Base-by-base conservation (phyloP, 2,888 invertebrate species). In the Chrysolina haemoptera region DNA sequence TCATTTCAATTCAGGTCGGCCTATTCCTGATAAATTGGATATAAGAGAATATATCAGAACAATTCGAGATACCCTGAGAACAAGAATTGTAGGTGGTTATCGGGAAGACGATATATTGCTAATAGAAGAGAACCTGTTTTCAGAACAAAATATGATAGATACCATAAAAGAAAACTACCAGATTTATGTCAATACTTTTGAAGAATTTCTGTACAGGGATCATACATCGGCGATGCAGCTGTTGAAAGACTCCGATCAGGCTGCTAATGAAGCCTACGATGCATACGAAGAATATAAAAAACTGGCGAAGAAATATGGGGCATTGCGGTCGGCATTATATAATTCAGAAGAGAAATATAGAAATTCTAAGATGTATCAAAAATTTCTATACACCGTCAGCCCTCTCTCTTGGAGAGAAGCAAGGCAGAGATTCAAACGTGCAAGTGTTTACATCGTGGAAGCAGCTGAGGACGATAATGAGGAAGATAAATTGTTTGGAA, bases 331-430 rank as follows among this genome's bases (percentile, higher is more conserved):
- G 0, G 80, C 84, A 8, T 87, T 93, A 22, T 90, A 92, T 74
- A 89, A 90, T 27, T 88, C 92, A 70, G 92, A 93, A 80, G 93
- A 92, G 81, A 89, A 89, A 77, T 93, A 92, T 89, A 85, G 90
- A 65, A 87, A 90, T 62, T 91, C 90, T 72, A 92, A 92, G 84
- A 91, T 91, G 85, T 93, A 93, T 84, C 93, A 93, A 68, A 89
- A 91, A 80, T 93, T 93, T 87, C 87, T 94, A n/a, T 92, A 91
- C 84, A 90, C 91, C 18, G 86, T 93, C n/a, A 92, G 93, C 50
- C 92, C 93, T 1, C 89, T 91, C 55, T 87, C 88, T 40, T 93
- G 93, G 92, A 89, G 72, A 43, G 12, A 18, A 40, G 18, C 18
- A 20, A 41, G 46, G 18, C 35, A 48, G 55, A 63, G n/a, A 18